Evolutionary conservation across 2,888 invertebrate genomes (phyloP).

Genomic region (Platyscelio sp.): DNA sequence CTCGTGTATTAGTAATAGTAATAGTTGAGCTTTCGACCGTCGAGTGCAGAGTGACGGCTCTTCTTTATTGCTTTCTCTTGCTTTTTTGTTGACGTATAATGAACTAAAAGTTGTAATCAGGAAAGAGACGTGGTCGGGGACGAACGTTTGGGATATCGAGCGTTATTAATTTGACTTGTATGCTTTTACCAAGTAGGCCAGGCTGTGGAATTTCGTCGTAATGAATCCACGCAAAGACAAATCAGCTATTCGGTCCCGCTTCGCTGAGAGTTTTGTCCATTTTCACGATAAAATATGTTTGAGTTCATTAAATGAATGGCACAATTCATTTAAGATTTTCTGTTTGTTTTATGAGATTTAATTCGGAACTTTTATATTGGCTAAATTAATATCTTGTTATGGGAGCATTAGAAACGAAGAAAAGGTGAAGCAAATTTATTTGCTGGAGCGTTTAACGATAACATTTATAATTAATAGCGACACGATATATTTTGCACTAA

Average conservation of each 20-base stretch:
- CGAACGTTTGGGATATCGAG: conserved; percentile 27
- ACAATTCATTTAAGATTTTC: conserved; percentile 38
- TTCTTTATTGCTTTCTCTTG: conserved; percentile 39
- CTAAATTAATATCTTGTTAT: conserved; percentile 37
- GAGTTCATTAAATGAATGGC: conserved; percentile 29
- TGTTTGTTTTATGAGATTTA: conserved; percentile 44
- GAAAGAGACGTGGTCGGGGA: background rate
- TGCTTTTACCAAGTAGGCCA: background rate
- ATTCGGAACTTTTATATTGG: conserved; percentile 12
- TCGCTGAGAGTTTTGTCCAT: conserved; percentile 35
- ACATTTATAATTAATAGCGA: conserved; percentile 42
- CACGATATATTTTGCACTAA: no score
- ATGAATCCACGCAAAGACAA: conserved; percentile 32
- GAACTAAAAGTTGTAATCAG: conserved; percentile 55
- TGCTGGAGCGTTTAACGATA: background rate
- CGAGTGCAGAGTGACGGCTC: conserved; percentile 18
- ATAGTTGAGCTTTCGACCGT: conserved; percentile 37
- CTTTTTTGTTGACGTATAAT: conserved; percentile 42
- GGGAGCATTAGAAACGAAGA: conserved; percentile 33
- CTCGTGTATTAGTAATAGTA: conserved; percentile 56
- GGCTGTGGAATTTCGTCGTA: conserved; percentile 1
- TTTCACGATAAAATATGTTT: conserved; percentile 36
- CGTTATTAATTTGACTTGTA: conserved; percentile 58
- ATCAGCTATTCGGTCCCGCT: conserved; percentile 30
- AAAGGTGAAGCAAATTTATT: no score